Base-by-base conservation (phyloP, 1,140 invertebrate genomes). In the Drosophila gunungcola region DNA sequence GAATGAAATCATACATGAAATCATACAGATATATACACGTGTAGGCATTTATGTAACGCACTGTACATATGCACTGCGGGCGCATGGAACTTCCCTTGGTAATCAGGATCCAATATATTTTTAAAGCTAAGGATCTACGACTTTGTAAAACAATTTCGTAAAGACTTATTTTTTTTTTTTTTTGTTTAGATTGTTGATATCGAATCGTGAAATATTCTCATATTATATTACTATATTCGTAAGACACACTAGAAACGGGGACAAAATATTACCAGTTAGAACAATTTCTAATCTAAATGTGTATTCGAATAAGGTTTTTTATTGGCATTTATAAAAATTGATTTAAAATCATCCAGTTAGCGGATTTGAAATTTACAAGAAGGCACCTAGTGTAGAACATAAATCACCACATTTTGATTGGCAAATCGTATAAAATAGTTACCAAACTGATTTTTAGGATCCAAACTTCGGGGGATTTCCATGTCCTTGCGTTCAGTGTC, bases 41-140 rank as follows among this genome's bases (percentile, higher is more conserved):
- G 13, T 41, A 72, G 46, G 55, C 36, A 73, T 60, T 64, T 64
- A 56, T 48, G 32, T 41, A 42, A 56, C 72, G 72, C 72, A 75
- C 73, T 76, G 61, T 73, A 69, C 64, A 38, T 36, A 48, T 34
- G 68, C 55, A 64, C 48, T 25, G 39, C 9, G 32, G 48, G 36
- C 36, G 41, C 52, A 38, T 51, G 53, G 46, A 75, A 52, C 49
- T 73, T 57, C 52, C 45, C 25, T 3, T 3, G 27, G 10, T 6
- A 13, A 25, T 10, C 25, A 3, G 57, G 12, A 9, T 39, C 16
- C 42, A 10, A 70, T 70, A 69, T 69, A 56, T 41, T 69, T 55
- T 56, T 69, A 70, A 29, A 67, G 29, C 64, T 42, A 34, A 63
- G 41, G 55, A 60, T n/a, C n/a, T 64, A 11, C 55, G 61, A 64